A percentile compares a stretch with the other conserved stretches of the same genome.
Conservation (phyloP, 2,797 vertebrate species). For the Discoglossus pictus region DNA sequence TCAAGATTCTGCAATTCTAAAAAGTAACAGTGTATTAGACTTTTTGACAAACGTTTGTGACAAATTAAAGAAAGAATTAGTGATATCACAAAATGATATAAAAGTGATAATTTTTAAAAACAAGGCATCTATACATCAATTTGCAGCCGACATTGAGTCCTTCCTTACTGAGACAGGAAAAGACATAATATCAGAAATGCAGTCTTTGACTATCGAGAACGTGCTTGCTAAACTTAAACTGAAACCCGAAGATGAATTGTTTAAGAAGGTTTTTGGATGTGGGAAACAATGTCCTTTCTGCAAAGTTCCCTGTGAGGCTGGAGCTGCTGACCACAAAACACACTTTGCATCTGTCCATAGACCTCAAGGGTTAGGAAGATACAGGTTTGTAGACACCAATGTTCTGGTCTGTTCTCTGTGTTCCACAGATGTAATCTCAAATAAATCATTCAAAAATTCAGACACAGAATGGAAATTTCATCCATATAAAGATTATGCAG, state of each 20-base stretch:
- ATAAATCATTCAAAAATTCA: rapidly evolving
- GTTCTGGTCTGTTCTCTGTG: conserved; percentile 46
- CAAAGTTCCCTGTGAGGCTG: conserved; percentile 65
- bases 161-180: conserved; percentile 43
- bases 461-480: rapidly evolving
- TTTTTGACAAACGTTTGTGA: conserved; percentile 65
- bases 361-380: too few relatives aligned
- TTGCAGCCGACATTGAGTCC: conserved; percentile 63
- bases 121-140: conserved; percentile 60
- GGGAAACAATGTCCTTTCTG: conserved; percentile 61
- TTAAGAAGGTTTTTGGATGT: conserved; percentile 34
- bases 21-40: conserved; percentile 52
- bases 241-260: conserved; percentile 35
- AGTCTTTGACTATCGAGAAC: conserved; percentile 16
- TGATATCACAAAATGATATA: conserved; percentile 58
- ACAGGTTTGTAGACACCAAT: rapidly evolving
- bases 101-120: conserved; percentile 67
- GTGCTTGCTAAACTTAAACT: not conserved
- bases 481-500: conserved; percentile 60
- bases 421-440: conserved; percentile 36
- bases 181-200: not conserved
- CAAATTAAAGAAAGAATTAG: conserved; percentile 61
- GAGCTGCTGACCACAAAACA: conserved; percentile 50
- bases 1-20: not conserved
- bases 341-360: conserved; percentile 61